A percentile compares a stretch with the other conserved stretches of the same genome.
phyloP scores from a whole-genome alignment of 1,140 invertebrate genomes.

The Coenobita brevimanus region DNA sequence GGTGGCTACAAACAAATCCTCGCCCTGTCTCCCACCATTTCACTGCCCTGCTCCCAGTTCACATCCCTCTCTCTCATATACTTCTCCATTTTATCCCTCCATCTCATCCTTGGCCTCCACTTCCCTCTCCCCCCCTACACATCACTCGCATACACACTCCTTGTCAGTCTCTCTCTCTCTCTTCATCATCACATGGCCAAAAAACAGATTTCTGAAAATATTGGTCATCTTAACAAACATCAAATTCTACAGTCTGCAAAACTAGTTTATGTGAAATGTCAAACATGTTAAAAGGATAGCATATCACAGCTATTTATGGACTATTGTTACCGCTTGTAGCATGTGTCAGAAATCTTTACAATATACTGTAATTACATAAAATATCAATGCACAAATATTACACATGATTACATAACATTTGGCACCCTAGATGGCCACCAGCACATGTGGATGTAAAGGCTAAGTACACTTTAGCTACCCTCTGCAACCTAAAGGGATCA shows the following conservation, averaged over 20 bases:
- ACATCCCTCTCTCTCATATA: too few relatives aligned
- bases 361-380: background rate
- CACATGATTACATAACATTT: slow-evolving; percentile 23
- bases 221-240: background rate
- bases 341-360: background rate
- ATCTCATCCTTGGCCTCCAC: too few relatives aligned
- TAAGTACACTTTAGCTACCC: slow-evolving; percentile 33
- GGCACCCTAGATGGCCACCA: slow-evolving; percentile 39
- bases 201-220: background rate
- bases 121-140: too few relatives aligned
- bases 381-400: background rate
- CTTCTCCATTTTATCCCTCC: too few relatives aligned
- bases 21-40: too few relatives aligned
- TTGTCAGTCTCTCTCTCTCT: too few relatives aligned
- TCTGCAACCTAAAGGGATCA: background rate
- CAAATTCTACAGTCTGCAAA: background rate
- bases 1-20: too few relatives aligned
- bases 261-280: background rate
- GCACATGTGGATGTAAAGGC: background rate
- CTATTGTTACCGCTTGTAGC: slow-evolving; percentile 20
- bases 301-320: slow-evolving; percentile 50
- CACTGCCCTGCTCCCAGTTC: too few relatives aligned
- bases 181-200: too few relatives aligned
- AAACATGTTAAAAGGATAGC: slow-evolving; percentile 13
- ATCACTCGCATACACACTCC: too few relatives aligned